These are phyloP conservation scores for Thysanoteuthis rhombus DNA, from an alignment of 2,888 invertebrate species.

Conservation along the genomic window DNA sequence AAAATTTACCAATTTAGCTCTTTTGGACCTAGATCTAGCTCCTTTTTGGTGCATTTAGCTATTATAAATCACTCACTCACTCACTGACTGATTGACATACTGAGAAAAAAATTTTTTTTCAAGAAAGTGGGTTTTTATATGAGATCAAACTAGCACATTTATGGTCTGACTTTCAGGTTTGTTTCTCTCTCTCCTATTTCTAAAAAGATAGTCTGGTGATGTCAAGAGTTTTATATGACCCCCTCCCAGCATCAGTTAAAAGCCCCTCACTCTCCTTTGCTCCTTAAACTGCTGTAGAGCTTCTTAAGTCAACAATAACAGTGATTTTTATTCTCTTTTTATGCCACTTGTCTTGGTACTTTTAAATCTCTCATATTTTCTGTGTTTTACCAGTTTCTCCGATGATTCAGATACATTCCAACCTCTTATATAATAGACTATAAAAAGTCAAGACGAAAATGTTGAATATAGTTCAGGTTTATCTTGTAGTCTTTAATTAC, in stretches of 20 bases:
- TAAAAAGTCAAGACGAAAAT: neutral
- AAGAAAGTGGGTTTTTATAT: no score
- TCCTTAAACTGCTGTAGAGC: conserved; percentile 12
- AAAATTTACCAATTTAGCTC: no score
- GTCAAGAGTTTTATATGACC: neutral
- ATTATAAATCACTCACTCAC: no score
- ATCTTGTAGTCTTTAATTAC: neutral
- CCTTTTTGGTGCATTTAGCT: no score
- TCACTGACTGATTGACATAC: no score
- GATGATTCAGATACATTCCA: neutral
- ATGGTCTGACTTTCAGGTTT: no score
- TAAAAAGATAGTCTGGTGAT: neutral
- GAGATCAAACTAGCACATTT: no score
- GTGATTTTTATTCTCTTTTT: neutral
- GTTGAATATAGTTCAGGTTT: neutral
- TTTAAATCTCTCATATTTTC: neutral
- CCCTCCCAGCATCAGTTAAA: neutral
- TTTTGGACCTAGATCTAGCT: no score
- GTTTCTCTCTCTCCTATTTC: neutral
- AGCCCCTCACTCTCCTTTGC: neutral
- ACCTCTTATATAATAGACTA: neutral
- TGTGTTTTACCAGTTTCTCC: neutral
- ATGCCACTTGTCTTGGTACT: neutral
- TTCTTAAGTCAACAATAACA: neutral
- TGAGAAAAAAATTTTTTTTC: no score